Base-by-base conservation (phyloP, 2,888 invertebrate species). In the Tanypteryx hageni region DNA sequence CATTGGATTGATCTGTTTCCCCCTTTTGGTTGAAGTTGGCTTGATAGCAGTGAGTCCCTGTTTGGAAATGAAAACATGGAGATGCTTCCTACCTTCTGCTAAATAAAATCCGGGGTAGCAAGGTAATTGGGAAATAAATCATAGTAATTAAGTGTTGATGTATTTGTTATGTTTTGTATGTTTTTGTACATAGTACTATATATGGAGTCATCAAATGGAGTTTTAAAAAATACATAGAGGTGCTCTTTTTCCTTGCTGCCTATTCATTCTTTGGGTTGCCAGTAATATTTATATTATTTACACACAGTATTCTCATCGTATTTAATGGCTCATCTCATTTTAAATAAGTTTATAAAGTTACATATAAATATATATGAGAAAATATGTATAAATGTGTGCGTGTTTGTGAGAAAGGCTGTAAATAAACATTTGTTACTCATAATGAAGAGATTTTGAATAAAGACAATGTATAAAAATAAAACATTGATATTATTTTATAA, bases 221-320 rank as follows among this genome's bases (percentile, higher is more conserved):
- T 89, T 89, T 89, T 64, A 64, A 64, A 89, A 89, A 64, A 89
- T 64, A 89, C 89, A 89, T 89, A 89, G 89, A 89, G 89, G 89
- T 89, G 89, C 89, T 89, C 89, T 89, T 83, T 83, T 61, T 89
- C 89, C 89, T 89, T 89, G 89, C 89, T 89, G 89, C 89, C 89
- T 89, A 89, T 89, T 89, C 89, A 89, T 89, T 89, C 89, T 89
- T 89, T 89, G 89, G 89, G 89, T 89, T 89, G 89, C 89, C 89
- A 89, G 89, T 89, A 89, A 89, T 89, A 89, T 89, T 89, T 89
- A 89, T 89, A 89, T 76, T 89, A 89, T 89, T 89, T 89, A 89
- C 89, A 89, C 68, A 89, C 89, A 89, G 89, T 89, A 89, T 89
- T 89, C 89, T 89, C 89, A 89, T 89, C 89, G 89, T 89, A 89